Percentiles rank a stretch among this genome's conserved stretches.
These are phyloP conservation scores for Parnassius apollo DNA, from an alignment of 2,888 invertebrate species.

Conservation along the genomic window DNA sequence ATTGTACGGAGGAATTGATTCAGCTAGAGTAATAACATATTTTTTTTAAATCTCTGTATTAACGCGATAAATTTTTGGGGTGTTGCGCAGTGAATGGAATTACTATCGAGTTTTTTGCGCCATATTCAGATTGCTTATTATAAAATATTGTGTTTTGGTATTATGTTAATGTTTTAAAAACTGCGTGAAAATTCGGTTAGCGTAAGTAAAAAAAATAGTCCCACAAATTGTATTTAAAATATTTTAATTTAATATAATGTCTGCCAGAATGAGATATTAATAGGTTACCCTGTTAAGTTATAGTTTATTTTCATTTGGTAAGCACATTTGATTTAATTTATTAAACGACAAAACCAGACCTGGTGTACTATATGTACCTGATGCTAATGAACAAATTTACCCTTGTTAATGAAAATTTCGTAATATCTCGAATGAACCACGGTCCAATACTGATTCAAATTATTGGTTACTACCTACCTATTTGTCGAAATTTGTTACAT, in stretches of 20 bases:
- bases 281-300: slow-evolving; percentile 7
- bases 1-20: too few relatives aligned
- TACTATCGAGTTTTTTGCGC: background rate
- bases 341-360: slow-evolving; percentile 9
- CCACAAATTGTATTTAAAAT: too few relatives aligned
- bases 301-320: slow-evolving; percentile 9
- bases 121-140: background rate
- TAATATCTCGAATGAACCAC: slow-evolving; percentile 14
- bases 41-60: slow-evolving; percentile 16
- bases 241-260: too few relatives aligned
- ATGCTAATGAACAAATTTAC: slow-evolving; percentile 20
- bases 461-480: background rate
- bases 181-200: too few relatives aligned
- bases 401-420: slow-evolving; percentile 24
- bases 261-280: too few relatives aligned
- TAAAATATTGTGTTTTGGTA: too few relatives aligned
- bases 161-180: too few relatives aligned
- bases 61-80: slow-evolving; percentile 14
- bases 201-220: too few relatives aligned
- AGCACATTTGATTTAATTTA: slow-evolving; percentile 21
- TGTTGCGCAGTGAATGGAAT: background rate
- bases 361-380: slow-evolving; percentile 3
- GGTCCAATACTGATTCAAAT: slow-evolving; percentile 15
- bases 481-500: slow-evolving; percentile 18
- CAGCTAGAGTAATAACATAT: background rate